A percentile compares a stretch with the other conserved stretches of the same genome.
Evolutionary conservation across 1,140 invertebrate genomes (phyloP).

Genomic region (Solenopsis invicta): DNA sequence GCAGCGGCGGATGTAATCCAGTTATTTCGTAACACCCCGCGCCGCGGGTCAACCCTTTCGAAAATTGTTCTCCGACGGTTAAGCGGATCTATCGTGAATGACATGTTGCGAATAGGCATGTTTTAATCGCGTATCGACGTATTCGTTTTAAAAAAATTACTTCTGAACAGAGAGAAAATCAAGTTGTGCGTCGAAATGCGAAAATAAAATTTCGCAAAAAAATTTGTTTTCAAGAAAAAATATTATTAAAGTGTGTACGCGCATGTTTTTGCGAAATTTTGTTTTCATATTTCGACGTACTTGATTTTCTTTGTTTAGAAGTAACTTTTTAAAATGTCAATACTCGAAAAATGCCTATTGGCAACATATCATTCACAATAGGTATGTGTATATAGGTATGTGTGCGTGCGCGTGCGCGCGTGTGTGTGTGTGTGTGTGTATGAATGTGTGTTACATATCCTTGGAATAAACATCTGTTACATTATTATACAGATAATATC

Average conservation of each 20-base stretch:
- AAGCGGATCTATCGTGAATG: background rate
- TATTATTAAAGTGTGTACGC: background rate
- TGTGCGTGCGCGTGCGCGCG: too few species aligned
- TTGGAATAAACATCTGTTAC: too few species aligned
- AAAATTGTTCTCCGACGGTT: conserved; percentile 32
- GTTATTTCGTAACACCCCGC: conserved; percentile 32
- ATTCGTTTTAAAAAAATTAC: background rate
- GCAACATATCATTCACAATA: background rate
- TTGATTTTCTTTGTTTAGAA: too few species aligned
- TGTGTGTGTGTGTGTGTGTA: too few species aligned
- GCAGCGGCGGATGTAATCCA: conserved; percentile 47
- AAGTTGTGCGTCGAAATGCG: background rate
- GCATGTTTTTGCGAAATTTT: background rate
- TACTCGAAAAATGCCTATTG: too few species aligned
- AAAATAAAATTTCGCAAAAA: background rate
- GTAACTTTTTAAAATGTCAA: too few species aligned
- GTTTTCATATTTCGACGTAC: too few species aligned
- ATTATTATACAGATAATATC: background rate
- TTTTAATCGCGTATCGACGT: background rate
- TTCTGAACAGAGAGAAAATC: background rate
- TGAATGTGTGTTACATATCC: too few species aligned
- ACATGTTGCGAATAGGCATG: background rate
- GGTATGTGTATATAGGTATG: background rate
- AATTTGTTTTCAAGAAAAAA: background rate
- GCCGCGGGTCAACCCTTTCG: conserved; percentile 25